Percentiles rank a stretch among this genome's conserved stretches.
Evolutionary conservation across 2,888 invertebrate species (phyloP).

Genomic region (Caenorhabditis doughertyi): DNA sequence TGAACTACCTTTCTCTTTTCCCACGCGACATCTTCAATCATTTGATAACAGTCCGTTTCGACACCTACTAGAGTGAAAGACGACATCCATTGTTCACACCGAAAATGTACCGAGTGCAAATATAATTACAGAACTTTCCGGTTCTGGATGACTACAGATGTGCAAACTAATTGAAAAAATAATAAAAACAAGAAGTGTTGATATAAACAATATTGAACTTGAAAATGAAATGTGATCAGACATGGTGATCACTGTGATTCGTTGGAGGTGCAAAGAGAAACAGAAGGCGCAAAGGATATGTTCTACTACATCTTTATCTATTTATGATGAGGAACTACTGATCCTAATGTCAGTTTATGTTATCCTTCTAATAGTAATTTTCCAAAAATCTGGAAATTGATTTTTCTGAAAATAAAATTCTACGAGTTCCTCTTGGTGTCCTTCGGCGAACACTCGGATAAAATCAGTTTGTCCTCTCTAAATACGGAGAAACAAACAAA

Average conservation of each 20-base stretch:
- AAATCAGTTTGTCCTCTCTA: too few relatives aligned
- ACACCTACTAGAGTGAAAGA: not conserved
- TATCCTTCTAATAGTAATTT: too few relatives aligned
- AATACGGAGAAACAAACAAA: too few relatives aligned
- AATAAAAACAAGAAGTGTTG: not conserved
- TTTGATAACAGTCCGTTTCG: slow-evolving; percentile 7
- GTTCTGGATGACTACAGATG: not conserved
- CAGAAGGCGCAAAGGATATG: not conserved
- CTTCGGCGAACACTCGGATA: too few relatives aligned
- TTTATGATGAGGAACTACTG: slow-evolving; percentile 2
- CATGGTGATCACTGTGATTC: not conserved
- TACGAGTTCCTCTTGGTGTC: too few relatives aligned
- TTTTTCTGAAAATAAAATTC: too few relatives aligned
- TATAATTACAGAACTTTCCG: slow-evolving; percentile 8
- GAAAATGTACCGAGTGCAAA: slow-evolving; percentile 6
- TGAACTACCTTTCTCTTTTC: slow-evolving; percentile 13
- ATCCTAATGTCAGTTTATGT: too few relatives aligned
- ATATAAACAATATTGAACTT: slow-evolving; percentile 11
- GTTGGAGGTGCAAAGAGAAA: not conserved
- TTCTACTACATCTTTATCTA: too few relatives aligned
- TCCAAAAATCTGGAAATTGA: too few relatives aligned
- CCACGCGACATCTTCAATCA: slow-evolving; percentile 4
- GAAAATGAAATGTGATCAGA: not conserved
- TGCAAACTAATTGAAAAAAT: not conserved
- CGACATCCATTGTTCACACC: not conserved